Base-by-base conservation (phyloP, 2,113 vertebrate genomes). In the Eleginops maclovinus region DNA sequence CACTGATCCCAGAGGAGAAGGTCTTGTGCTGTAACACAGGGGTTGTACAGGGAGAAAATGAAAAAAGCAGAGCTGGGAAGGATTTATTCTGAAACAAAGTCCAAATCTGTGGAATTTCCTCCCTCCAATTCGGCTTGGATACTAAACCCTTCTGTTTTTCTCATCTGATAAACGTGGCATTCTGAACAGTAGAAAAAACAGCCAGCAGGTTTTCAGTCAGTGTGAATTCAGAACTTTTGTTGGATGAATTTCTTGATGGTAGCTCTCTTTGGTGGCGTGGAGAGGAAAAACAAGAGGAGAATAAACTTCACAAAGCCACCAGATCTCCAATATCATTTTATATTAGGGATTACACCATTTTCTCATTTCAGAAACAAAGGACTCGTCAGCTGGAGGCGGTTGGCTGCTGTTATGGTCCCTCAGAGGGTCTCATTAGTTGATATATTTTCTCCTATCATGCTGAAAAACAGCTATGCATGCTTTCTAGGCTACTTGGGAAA, bases 391-490 rank as follows among this genome's bases (percentile, higher is more conserved):
- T 61, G 47, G 46, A 60, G 12, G 21, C 10, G 19, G 17, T 12
- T 51, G 15, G 22, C 31, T 0, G 46, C 15, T 71, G 0, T 4
- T 63, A 24, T 36, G 12, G 7, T 43, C 69, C 63, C 56, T 43
- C 59, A 36, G 26, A 67, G 22, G 49, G 58, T 59, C 36, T 73
- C 28, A 51, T 58, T 70, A 54, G 44, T 21, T 50, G 4, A 50
- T 2, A 5, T 54, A n/a, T 22, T 56, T 26, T 24, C 22, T 36
- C 63, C 47, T 17, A 62, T 71, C 64, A 75, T 59, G 60, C 61
- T 56, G 61, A 49, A 49, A 56, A 53, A 68, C 71, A 65, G 36
- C 46, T 79, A 74, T 66, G 74, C 56, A 81, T 63, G 21, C 24
- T 60, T n/a, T 67, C 43, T 21, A 9, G 5, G 3, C 13, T 2